Conservation (phyloP, 2,797 vertebrate species). For the Hoplostethus atlanticus region DNA sequence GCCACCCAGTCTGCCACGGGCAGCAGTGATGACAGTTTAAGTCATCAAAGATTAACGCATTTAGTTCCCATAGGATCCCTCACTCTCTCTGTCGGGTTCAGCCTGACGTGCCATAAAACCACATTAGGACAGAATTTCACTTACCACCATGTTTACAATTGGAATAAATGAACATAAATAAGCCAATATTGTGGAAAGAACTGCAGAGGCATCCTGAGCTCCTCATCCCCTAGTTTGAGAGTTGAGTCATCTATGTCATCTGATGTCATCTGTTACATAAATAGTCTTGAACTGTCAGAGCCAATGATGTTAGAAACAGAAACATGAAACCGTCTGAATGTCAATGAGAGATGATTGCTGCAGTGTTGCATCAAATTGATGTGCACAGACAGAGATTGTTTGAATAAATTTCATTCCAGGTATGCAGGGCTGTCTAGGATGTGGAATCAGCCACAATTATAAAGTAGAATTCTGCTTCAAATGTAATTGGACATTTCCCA, state of each 20-base stretch:
- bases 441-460: slow-evolving; percentile 20
- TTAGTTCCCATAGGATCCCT: slow-evolving; percentile 26
- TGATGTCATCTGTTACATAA: slow-evolving; percentile 71
- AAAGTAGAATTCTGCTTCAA: slow-evolving; percentile 21
- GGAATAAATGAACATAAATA: slow-evolving; percentile 42
- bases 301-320: slow-evolving; percentile 64
- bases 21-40: slow-evolving; percentile 35
- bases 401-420: slow-evolving; percentile 52
- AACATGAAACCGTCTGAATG: slow-evolving; percentile 65
- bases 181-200: slow-evolving; percentile 8
- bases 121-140: slow-evolving; percentile 33
- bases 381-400: slow-evolving; percentile 56
- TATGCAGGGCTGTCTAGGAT: slow-evolving; percentile 52
- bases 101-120: slow-evolving; percentile 33
- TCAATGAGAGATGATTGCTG: slow-evolving; percentile 76
- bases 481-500: neutral
- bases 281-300: slow-evolving; percentile 69
- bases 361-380: slow-evolving; percentile 79
- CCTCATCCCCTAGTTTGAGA: slow-evolving; percentile 6
- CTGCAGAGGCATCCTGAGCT: slow-evolving; percentile 19
- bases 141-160: slow-evolving; percentile 24
- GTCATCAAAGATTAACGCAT: slow-evolving; percentile 45
- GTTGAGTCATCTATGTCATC: slow-evolving; percentile 63
- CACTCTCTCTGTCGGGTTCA: slow-evolving; percentile 8
- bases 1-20: slow-evolving; percentile 9